Evolutionary conservation across 2,888 invertebrate species (phyloP), one percentile per base, ranked within the genome.

Genomic region (Dryocosmus kuriphilus): DNA sequence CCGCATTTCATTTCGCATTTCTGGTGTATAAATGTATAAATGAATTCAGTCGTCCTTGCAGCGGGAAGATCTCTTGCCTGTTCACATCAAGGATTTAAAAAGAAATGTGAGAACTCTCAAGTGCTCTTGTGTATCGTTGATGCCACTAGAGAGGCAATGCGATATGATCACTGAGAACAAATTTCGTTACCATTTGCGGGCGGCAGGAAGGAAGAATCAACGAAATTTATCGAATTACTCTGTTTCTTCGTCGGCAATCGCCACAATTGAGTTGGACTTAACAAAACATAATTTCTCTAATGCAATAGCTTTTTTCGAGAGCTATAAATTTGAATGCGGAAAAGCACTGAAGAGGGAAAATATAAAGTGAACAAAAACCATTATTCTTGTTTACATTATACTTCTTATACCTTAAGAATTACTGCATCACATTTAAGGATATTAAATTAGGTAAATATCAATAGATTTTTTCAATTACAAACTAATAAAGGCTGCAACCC

Each of bases 221-320:
- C 41, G 71, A 46, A 71, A 71, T 71, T 71, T 71, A 71, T 71
- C n/a, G 19, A 51, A 51, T 71, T 71, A 71, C 71, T 63, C 32
- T 46, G 71, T 71, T 71, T 19, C 71, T 46, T 71, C 30, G 27
- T 19, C 46, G 46, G 51, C 19, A 71, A 71, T 30, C 30, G 16
- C 24, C 30, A n/a, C 8, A 71, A 71, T 46, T 32, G 30, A 71
- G 11, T 71, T 71, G 27, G 9, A 6, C 30, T 71, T 8, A 71
- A 51, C 30, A 71, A 30, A 71, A 24, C 67, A 51, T 71, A 51
- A 51, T 51, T 71, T 30, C 30, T 30, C 19, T 41, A 71, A 71
- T 71, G 27, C 24, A 51, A 71, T 71, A 46, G 30, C 30, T n/a
- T 51, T 71, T n/a, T 51, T 27, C 46, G 19, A 71, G 9, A n/a